These are phyloP conservation scores for Delichon dasypus DNA, from an alignment of 2,797 vertebrate genomes.

Conservation along the genomic window DNA sequence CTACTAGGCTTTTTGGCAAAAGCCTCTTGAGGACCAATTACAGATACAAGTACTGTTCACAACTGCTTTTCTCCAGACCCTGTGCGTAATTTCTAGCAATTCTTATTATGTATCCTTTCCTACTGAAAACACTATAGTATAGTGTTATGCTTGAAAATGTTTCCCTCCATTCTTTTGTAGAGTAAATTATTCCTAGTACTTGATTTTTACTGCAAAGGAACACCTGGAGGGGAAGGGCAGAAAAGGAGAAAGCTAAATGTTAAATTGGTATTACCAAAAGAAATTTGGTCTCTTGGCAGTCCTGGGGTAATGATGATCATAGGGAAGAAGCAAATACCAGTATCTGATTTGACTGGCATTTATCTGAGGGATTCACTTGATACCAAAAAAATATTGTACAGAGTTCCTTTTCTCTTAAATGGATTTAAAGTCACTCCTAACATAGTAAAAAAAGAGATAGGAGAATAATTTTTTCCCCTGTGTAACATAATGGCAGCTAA, in stretches of 20 bases:
- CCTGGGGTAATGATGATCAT: background rate
- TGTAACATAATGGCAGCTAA: background rate
- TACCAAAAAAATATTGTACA: background rate
- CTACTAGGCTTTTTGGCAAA: background rate
- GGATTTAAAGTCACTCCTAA: background rate
- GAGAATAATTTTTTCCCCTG: background rate
- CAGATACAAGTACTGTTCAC: background rate
- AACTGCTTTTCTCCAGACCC: background rate
- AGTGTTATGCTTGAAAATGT: background rate
- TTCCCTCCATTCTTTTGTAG: background rate
- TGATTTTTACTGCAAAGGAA: background rate
- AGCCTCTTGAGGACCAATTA: background rate
- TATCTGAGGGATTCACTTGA: background rate
- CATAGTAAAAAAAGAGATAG: background rate
- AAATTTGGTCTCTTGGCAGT: background rate
- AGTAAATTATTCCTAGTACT: background rate
- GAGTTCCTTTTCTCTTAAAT: background rate
- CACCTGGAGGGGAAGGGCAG: background rate
- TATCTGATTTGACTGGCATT: background rate
- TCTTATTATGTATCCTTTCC: background rate
- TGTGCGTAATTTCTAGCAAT: background rate
- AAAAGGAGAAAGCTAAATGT: background rate
- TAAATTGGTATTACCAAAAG: background rate
- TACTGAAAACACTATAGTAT: background rate
- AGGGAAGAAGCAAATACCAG: background rate